Evolutionary conservation across 2,113 vertebrate species (phyloP).

Genomic region (Clinocottus analis): DNA sequence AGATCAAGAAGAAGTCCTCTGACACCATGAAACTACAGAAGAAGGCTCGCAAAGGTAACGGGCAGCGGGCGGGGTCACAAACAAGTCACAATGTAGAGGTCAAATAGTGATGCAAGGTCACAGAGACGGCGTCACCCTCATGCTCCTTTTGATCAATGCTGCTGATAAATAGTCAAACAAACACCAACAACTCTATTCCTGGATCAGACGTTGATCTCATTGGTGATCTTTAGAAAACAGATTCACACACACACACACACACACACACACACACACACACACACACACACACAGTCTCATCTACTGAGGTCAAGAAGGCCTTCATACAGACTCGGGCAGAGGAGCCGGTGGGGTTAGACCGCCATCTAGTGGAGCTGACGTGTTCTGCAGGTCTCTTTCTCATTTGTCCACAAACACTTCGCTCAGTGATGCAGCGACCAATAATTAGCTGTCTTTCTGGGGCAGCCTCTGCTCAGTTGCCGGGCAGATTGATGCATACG

Average conservation of each 20-base stretch:
- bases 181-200: background rate
- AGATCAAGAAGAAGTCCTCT: conserved; percentile 99
- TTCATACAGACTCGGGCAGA: background rate
- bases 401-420: conserved; percentile 61
- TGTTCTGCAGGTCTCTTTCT: conserved; percentile 45
- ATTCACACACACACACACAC: background rate
- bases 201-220: background rate
- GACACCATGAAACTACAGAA: conserved; percentile 98
- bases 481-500: conserved; percentile 65
- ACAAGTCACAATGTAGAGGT: conserved; percentile 10
- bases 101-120: background rate
- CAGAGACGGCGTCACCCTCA: background rate
- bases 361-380: conserved; percentile 57
- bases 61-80: background rate
- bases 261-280: background rate
- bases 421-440: conserved; percentile 53
- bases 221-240: background rate
- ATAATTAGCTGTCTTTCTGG: conserved; percentile 63
- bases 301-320: background rate
- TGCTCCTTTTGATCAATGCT: background rate
- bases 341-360: background rate
- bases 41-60: conserved; percentile 95
- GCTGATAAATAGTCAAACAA: background rate
- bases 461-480: conserved; percentile 66
- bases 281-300: conserved; percentile 21